Base-by-base conservation (phyloP, 2,797 vertebrate species). In the Microchirus variegatus region DNA sequence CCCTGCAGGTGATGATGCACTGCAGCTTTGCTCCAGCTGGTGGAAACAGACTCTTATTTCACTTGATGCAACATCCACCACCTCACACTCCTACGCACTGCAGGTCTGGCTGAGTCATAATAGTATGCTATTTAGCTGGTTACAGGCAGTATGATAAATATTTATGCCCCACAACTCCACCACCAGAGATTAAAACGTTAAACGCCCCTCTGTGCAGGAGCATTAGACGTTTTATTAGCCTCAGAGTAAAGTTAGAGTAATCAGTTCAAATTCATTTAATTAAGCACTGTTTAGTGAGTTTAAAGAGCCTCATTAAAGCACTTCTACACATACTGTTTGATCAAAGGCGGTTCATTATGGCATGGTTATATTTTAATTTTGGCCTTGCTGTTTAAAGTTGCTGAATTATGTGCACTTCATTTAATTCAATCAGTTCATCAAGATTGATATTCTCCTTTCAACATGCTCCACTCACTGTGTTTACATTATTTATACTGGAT, bases 41-140 rank as follows among this genome's bases (percentile, higher is more conserved):
- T 90, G 91, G 90, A 90, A 92, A 91, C 84, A 90, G 67, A 86
- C 80, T 78, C 85, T 85, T 81, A 73, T 80, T 67, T 80, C 67
- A 76, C 78, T 62, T 73, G 71, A 59, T 78, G 54, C 73, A 73
- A 35, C 59, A 68, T 53, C 61, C 51, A 44, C 31, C 60, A 44
- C 36, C 60, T 55, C 42, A 12, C 13, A 2, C 69, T 74, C 45
- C 61, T 50, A 43, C 62, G 7, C 51, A 59, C 58, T 53, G 65
- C 59, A 66, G 76, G 53, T 70, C 56, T 53, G 31, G 51, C 63
- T 73, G 63, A 75, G 59, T 62, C 59, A 67, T 59, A 59, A 59
- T 17, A 19, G 17, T 26, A 63, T 16, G 44, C 17, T 15, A 19
- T 70, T 77, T 40, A 66, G 40, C 37, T 18, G 18, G 56, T 67